Base-by-base conservation (phyloP, 2,888 invertebrate genomes). In the Reticulitermes lucifugus region DNA sequence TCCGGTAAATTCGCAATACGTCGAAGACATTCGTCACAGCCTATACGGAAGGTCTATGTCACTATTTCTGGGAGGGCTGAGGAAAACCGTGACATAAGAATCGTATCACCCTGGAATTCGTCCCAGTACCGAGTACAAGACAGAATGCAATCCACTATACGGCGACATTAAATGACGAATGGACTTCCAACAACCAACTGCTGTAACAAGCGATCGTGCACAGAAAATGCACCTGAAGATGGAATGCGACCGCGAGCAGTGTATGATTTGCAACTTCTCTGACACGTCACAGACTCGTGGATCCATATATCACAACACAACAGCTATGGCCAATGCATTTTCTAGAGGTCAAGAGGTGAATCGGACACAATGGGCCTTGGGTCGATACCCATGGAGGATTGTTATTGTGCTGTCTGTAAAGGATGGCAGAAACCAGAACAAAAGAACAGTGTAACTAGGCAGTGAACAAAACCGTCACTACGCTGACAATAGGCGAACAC, bases 181-280 rank as follows among this genome's bases (percentile, higher is more conserved):
- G 35, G 35, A 14, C 14, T 51, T 51, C 51, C 14, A 14, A 51
- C 55, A 55, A 4, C 18, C 18, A 18, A 55, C 5, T 18, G 4
- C 55, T 55, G n/a, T n/a, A 65, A 65, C 65, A 25, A n/a, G 65
- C 25, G 65, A 65, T 65, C 65, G 65, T 65, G 65, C n/a, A 65
- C n/a, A 65, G 65, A 65, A n/a, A n/a, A 65, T 65, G 5, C 65
- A 65, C 6, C n/a, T 25, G 65, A n/a, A n/a, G 65, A 25, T 1
- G 25, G 65, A 65, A 65, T 18, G 55, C 55, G 55, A 55, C n/a
- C 10, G 65, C n/a, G 25, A n/a, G 25, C 65, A 12, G 5, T 65
- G 6, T 25, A 65, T 55, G 55, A 55, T 18, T 4, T 55, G 65
- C 65, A n/a, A 65, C 65, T 65, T 65, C n/a, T 65, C 25, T 65